Percentiles rank a stretch among this genome's conserved stretches.
phyloP scores from a whole-genome alignment of 2,113 vertebrate species.

The Todiramphus chloris region DNA sequence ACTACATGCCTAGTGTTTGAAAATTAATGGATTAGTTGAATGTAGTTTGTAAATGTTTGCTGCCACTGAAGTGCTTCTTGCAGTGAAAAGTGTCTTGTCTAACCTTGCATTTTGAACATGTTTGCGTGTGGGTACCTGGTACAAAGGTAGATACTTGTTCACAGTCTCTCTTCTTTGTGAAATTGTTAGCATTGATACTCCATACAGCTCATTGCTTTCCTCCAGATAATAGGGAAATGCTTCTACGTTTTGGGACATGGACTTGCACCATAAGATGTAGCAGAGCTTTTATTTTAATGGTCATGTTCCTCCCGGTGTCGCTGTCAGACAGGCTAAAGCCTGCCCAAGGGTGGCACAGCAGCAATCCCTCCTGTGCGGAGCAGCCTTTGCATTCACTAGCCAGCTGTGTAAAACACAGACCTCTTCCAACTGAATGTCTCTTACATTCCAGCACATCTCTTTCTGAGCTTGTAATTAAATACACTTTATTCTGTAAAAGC shows the following conservation, averaged over 20 bases:
- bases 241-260: neutral
- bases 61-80: neutral
- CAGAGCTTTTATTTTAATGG: rapidly evolving
- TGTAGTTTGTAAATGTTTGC: neutral
- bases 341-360: neutral
- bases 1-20: neutral
- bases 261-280: rapidly evolving
- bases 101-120: neutral
- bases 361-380: neutral
- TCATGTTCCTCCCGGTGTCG: neutral
- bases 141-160: neutral
- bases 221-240: neutral
- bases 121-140: neutral
- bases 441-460: neutral
- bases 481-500: constrained; percentile 2
- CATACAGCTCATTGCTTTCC: neutral
- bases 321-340: constrained; percentile 14
- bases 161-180: neutral
- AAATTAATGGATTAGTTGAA: neutral
- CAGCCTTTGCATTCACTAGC: neutral
- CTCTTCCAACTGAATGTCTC: neutral
- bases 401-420: neutral
- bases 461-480: constrained; percentile 9
- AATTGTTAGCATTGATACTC: neutral
- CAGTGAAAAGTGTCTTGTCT: neutral